Conservation (phyloP, 2,797 vertebrate genomes). For the Microctenopoma lineatum region DNA sequence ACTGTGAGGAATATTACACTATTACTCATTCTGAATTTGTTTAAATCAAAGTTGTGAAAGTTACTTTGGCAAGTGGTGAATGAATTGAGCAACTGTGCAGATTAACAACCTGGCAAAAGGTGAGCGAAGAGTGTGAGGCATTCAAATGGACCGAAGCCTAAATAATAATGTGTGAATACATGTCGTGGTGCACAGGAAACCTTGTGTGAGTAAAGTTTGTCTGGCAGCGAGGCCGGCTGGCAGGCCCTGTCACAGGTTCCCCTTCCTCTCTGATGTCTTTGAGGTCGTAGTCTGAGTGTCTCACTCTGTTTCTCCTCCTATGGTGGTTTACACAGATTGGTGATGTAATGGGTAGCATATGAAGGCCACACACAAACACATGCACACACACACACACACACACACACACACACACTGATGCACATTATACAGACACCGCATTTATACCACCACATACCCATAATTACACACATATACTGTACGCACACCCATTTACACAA, state of each 20-base stretch:
- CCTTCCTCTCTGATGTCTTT: conserved; percentile 80
- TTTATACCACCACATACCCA: conserved; percentile 79
- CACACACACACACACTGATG: conserved; percentile 68
- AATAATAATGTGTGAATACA: conserved; percentile 68
- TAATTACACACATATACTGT: conserved; percentile 80
- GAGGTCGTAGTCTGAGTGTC: conserved; percentile 77
- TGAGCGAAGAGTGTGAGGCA: conserved; percentile 56
- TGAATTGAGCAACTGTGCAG: conserved; percentile 54
- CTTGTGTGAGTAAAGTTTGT: conserved; percentile 80
- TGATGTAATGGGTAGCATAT: conserved; percentile 83
- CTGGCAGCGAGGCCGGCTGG: conserved; percentile 69
- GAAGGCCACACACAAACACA: conserved; percentile 84
- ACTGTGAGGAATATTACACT: conserved; percentile 1
- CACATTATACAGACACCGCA: conserved; percentile 77
- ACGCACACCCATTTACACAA: conserved; percentile 81
- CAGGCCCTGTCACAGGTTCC: conserved; percentile 79
- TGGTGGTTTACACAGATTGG: conserved; percentile 81
- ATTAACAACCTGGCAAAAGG: conserved; percentile 57
- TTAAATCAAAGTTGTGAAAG: conserved; percentile 12
- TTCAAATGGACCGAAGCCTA: conserved; percentile 60
- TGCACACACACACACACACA: conserved; percentile 63
- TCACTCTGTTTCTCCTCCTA: conserved; percentile 80
- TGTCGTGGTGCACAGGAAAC: conserved; percentile 70
- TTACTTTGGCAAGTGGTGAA: conserved; percentile 14
- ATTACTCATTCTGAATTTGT: conserved; percentile 1